Evolutionary conservation across 92 coral and sea anemone species (phyloP).

Genomic region (Plumapathes pennacea): DNA sequence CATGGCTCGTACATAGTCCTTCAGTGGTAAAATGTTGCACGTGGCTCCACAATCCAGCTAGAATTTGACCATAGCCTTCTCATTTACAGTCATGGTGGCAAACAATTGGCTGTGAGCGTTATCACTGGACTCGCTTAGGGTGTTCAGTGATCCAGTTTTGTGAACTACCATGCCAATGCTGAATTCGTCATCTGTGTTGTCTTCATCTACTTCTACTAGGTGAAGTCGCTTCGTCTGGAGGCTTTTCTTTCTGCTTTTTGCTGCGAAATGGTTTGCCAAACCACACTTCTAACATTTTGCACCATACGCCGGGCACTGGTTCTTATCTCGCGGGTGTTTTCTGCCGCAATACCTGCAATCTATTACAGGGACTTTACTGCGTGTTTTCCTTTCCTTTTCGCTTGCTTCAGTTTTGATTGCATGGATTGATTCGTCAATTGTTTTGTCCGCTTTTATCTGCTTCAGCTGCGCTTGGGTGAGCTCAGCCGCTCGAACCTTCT

Average conservation of each 20-base stretch:
- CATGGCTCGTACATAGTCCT: constrained; percentile 42
- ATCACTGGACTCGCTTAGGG: constrained; percentile 11
- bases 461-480: constrained; percentile 43
- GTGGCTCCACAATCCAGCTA: constrained; percentile 55
- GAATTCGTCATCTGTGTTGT: constrained; percentile 29
- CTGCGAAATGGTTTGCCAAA: constrained; percentile 21
- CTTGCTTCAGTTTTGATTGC: constrained; percentile 15
- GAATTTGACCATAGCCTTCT: constrained; percentile 29
- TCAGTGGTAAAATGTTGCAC: constrained; percentile 49
- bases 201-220: constrained; percentile 35
- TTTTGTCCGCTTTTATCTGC: constrained; percentile 38
- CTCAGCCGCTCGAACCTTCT: constrained; percentile 31
- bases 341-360: constrained; percentile 42
- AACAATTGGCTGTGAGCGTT: constrained; percentile 36
- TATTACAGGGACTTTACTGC: constrained; percentile 13
- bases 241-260: constrained; percentile 21
- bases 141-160: constrained; percentile 26
- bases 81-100: constrained; percentile 44
- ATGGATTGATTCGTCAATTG: constrained; percentile 25
- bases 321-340: constrained; percentile 41
- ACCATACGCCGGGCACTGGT: constrained; percentile 31
- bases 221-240: constrained; percentile 15
- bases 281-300: constrained; percentile 38
- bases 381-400: constrained; percentile 4
- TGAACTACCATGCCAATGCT: constrained; percentile 21